A percentile compares a stretch with the other conserved stretches of the same genome.
phyloP scores from a whole-genome alignment of 2,888 invertebrate genomes.

The Caenorhabditis sp. region DNA sequence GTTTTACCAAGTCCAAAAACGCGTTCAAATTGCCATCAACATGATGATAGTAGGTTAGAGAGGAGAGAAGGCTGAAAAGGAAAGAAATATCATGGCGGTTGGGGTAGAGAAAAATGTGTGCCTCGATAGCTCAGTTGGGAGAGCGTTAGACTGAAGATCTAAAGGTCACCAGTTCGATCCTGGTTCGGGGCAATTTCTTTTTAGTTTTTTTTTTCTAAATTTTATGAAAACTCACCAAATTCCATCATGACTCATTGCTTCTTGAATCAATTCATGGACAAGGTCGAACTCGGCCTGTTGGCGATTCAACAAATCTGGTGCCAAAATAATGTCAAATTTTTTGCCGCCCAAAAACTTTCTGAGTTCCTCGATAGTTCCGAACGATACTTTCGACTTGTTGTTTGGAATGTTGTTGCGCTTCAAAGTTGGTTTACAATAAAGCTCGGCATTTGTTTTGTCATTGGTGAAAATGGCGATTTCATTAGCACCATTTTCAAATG shows the following conservation, averaged over 20 bases:
- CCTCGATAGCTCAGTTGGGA: constrained; percentile 66
- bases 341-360: constrained; percentile 52
- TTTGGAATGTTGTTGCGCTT: constrained; percentile 59
- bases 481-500: constrained; percentile 60
- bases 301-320: constrained; percentile 61
- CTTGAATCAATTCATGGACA: constrained; percentile 59
- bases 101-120: background rate
- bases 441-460: constrained; percentile 43
- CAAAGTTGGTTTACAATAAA: constrained; percentile 59
- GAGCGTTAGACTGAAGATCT: constrained; percentile 71
- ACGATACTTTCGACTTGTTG: constrained; percentile 53
- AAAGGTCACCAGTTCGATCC: constrained; percentile 71
- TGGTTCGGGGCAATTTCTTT: constrained; percentile 60
- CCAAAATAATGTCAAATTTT: constrained; percentile 66
- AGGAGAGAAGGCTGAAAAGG: constrained; percentile 60
- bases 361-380: constrained; percentile 47
- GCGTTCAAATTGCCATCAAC: constrained; percentile 54
- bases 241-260: constrained; percentile 55
- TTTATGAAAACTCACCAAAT: constrained; percentile 54
- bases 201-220: constrained; percentile 8
- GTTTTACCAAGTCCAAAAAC: constrained; percentile 57
- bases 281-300: constrained; percentile 52
- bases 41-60: constrained; percentile 58
- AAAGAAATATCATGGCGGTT: background rate
- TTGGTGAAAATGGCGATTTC: constrained; percentile 56